Percentiles rank a stretch among this genome's conserved stretches.
Conservation (phyloP, 2,797 vertebrate genomes). For the Rhodeus uyekii region DNA sequence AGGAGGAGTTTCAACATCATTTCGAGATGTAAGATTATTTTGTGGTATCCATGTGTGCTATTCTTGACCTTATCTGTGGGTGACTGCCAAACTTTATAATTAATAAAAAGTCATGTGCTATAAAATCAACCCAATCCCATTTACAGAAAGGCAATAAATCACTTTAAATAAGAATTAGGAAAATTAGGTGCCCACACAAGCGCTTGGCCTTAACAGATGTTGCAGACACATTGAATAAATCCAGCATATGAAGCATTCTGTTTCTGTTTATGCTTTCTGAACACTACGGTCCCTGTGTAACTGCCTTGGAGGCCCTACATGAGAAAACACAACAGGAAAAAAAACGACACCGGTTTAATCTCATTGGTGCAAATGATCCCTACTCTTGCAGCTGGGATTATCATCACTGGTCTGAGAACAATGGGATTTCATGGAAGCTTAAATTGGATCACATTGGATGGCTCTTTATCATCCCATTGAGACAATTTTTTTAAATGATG, state of each 20-base stretch:
- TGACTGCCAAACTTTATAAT: not conserved
- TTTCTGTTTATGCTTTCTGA: conserved; percentile 56
- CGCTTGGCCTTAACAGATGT: conserved; percentile 64
- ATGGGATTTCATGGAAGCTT: conserved; percentile 72
- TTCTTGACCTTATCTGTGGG: not conserved
- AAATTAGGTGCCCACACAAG: conserved; percentile 46
- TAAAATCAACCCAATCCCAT: not conserved
- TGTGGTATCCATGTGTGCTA: not conserved
- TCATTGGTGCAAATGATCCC: conserved; percentile 53
- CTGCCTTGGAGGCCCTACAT: conserved; percentile 50
- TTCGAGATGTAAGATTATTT: not conserved
- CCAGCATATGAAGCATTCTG: conserved; percentile 55
- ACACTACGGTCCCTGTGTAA: conserved; percentile 53
- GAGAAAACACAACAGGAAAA: conserved; percentile 53
- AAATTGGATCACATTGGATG: conserved; percentile 68
- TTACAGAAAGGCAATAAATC: not conserved
- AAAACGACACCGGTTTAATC: conserved; percentile 59
- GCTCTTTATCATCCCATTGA: conserved; percentile 72
- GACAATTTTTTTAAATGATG: conserved; percentile 71
- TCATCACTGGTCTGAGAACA: conserved; percentile 62
- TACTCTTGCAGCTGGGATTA: conserved; percentile 60
- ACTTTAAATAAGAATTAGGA: conserved; percentile 12
- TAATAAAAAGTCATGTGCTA: not conserved
- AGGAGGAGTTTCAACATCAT: not conserved
- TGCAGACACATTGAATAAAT: conserved; percentile 64